These are phyloP conservation scores for Melangyna quadrimaculata DNA, from an alignment of 2,888 invertebrate genomes.

Conservation along the genomic window DNA sequence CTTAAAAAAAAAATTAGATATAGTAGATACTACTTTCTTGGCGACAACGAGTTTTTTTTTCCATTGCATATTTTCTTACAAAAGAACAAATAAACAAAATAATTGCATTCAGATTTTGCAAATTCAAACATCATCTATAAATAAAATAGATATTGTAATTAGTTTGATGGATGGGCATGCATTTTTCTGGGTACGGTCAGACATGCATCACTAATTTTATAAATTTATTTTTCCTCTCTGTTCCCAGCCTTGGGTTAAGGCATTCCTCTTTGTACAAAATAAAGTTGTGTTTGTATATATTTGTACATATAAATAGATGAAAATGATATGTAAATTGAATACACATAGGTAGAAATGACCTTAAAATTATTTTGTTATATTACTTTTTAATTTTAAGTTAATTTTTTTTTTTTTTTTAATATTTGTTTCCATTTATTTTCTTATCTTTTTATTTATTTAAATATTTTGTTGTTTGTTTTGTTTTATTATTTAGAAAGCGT, in stretches of 20 bases:
- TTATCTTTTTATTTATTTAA: conserved; percentile 8
- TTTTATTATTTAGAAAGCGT: conserved; percentile 78
- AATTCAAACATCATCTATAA: conserved; percentile 30
- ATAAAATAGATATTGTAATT: conserved; percentile 32
- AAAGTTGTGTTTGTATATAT: neutral
- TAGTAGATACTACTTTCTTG: neutral
- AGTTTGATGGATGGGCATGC: conserved; percentile 55
- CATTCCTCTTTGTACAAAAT: neutral
- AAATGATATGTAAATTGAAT: neutral
- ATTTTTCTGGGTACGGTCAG: conserved; percentile 53
- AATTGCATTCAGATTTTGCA: conserved; percentile 27
- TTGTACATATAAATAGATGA: neutral
- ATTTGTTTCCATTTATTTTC: conserved; percentile 43
- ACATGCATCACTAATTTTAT: conserved; percentile 55
- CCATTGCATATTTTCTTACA: neutral
- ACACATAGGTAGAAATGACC: neutral
- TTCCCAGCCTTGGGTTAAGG: neutral
- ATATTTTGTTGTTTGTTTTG: conserved; percentile 70
- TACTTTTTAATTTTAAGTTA: neutral
- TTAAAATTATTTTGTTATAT: neutral
- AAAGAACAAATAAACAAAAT: neutral
- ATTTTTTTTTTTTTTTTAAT: neutral
- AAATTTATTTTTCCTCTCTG: conserved; percentile 21
- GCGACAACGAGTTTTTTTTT: neutral
- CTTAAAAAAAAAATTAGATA: neutral